phyloP scores from a whole-genome alignment of 2,888 invertebrate genomes.

The Andrena bicolor region DNA sequence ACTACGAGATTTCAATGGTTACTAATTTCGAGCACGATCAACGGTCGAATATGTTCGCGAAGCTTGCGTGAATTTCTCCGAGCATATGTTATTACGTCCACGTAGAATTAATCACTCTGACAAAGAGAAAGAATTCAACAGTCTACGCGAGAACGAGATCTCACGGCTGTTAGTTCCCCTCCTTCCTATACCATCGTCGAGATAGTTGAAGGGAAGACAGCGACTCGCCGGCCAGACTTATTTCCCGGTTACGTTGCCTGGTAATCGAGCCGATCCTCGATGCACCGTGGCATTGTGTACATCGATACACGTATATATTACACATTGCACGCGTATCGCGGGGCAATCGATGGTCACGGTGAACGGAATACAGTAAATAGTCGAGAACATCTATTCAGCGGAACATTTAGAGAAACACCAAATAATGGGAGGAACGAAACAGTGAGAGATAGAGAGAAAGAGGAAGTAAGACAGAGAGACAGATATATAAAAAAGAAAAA shows the following conservation, averaged over 20 bases:
- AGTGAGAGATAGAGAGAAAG: slow-evolving; percentile 1
- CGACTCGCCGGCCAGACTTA: neutral
- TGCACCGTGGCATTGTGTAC: slow-evolving; percentile 38
- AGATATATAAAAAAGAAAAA: slow-evolving; percentile 40
- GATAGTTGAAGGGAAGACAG: neutral
- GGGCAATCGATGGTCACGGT: slow-evolving; percentile 5
- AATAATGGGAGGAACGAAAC: slow-evolving; percentile 49
- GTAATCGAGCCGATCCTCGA: slow-evolving; percentile 48
- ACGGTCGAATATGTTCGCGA: too few species aligned
- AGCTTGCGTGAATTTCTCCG: too few species aligned
- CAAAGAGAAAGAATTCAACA: too few species aligned
- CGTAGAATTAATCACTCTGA: too few species aligned
- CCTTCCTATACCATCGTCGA: too few species aligned
- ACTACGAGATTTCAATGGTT: neutral
- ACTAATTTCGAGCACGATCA: neutral
- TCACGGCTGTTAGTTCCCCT: too few species aligned
- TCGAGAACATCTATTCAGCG: slow-evolving; percentile 67
- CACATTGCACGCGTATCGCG: slow-evolving; percentile 35
- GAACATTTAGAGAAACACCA: slow-evolving; percentile 72
- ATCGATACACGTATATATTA: slow-evolving; percentile 40
- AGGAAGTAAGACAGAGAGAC: slow-evolving; percentile 62
- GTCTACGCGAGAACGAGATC: too few species aligned
- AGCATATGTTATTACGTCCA: too few species aligned
- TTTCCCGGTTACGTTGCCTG: neutral
- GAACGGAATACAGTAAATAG: slow-evolving; percentile 21